A percentile compares a stretch with the other conserved stretches of the same genome.
Evolutionary conservation across 1,140 invertebrate genomes (phyloP).

Genomic region (Sipha flava): DNA sequence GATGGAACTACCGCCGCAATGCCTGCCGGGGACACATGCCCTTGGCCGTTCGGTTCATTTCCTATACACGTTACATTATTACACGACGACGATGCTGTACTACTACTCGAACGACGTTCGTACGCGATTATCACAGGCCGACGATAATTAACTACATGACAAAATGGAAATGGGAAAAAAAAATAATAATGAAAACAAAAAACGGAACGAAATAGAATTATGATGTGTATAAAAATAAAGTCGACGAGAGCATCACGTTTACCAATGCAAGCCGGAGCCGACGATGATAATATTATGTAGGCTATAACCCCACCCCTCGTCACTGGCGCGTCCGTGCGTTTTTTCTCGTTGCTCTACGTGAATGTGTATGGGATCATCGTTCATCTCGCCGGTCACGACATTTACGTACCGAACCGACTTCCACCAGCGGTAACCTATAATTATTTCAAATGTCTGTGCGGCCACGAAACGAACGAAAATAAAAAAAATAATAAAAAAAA

Average conservation of each 20-base stretch:
- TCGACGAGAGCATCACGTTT: conserved; percentile 17
- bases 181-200: not conserved
- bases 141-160: conserved; percentile 23
- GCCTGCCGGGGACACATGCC: conserved; percentile 5
- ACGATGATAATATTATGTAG: conserved; percentile 12
- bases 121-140: conserved; percentile 1
- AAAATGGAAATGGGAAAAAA: not conserved
- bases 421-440: conserved; percentile 18
- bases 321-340: not conserved
- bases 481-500: not conserved
- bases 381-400: conserved; percentile 18
- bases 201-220: too few relatives aligned
- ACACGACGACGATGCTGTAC: not conserved
- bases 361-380: not conserved
- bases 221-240: not conserved
- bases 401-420: conserved; percentile 3
- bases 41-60: not conserved
- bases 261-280: not conserved
- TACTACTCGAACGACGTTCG: too few relatives aligned
- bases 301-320: not conserved
- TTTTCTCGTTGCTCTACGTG: not conserved
- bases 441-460: conserved; percentile 19
- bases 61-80: not conserved
- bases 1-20: not conserved
- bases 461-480: not conserved